Percentiles rank a stretch among this genome's conserved stretches.
Conservation (phyloP, 1,140 invertebrate species). For the Zophobas atratus region DNA sequence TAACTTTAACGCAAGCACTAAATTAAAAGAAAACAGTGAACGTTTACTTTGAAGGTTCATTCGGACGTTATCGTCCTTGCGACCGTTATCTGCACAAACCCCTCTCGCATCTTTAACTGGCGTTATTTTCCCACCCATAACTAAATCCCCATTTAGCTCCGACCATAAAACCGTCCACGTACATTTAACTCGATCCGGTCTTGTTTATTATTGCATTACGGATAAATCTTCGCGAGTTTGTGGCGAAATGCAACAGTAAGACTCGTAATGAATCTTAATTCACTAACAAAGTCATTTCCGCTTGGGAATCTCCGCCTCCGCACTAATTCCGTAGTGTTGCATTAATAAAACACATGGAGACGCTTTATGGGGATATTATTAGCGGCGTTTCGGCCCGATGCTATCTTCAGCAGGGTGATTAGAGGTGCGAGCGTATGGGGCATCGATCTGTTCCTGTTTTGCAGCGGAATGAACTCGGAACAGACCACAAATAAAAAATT, state of each 20-base stretch:
- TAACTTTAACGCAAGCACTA: no score
- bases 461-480: no score
- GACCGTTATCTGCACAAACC: no score
- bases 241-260: conserved; percentile 35
- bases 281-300: conserved; percentile 40
- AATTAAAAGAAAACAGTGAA: no score
- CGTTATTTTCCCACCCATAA: no score
- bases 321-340: conserved; percentile 2
- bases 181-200: conserved; percentile 6
- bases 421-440: no score
- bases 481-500: neutral
- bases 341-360: conserved; percentile 19
- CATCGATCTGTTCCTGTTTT: no score
- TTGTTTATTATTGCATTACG: conserved; percentile 34
- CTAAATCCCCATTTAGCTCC: no score
- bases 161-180: neutral
- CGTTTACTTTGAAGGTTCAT: no score
- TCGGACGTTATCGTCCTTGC: no score
- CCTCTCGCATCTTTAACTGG: no score
- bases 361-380: conserved; percentile 8
- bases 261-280: conserved; percentile 31
- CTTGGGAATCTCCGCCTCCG: neutral
- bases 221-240: conserved; percentile 33
- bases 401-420: no score
- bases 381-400: neutral